Base-by-base conservation (phyloP, 2,888 invertebrate species). In the Hypselothyrea guttata region DNA sequence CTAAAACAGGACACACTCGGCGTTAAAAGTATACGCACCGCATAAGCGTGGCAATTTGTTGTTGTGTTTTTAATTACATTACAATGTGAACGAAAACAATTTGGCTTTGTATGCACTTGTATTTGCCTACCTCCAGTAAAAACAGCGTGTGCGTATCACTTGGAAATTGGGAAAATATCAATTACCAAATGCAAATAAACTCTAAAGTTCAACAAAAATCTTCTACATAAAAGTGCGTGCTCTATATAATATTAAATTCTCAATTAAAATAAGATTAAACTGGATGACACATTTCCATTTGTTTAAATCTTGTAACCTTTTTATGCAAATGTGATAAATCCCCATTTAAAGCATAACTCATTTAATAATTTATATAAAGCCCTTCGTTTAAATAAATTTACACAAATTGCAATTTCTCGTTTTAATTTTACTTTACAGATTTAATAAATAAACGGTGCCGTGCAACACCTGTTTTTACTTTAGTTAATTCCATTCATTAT, bases 11-110 rank as follows among this genome's bases (percentile, higher is more conserved):
- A 49, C 22, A 70, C 41, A 47, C 15, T 51, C 40, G 30, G 46
- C 51, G 33, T 5, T 22, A 22, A 22, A 22, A 22, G 22, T 22
- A 22, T 5, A 22, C 22, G 22, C 22, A 22, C 22, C 22, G 5
- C 22, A 22, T 22, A 22, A 22, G 22, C 22, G 22, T 22, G 22
- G 22, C 22, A 2, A 22, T 31, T 59, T 51, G 42, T 53, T 42
- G 12, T n/a, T 64, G 44, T 54, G 16, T 41, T 73, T 75, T 73
- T 72, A 72, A 72, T 72, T 72, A 67, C 62, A 71, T 71, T 67
- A 68, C 16, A 13, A n/a, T 45, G 3, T 31, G 38, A 47, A 61
- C 35, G 31, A 34, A 51, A 54, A 53, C 47, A 59, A 52, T 62
- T 72, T 42, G 27, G 45, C 15, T 40, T 51, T 51, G 22, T 22